Evolutionary conservation across 2,888 invertebrate species (phyloP), one percentile per base, ranked within the genome.

Genomic region (Cheilosia impressa): DNA sequence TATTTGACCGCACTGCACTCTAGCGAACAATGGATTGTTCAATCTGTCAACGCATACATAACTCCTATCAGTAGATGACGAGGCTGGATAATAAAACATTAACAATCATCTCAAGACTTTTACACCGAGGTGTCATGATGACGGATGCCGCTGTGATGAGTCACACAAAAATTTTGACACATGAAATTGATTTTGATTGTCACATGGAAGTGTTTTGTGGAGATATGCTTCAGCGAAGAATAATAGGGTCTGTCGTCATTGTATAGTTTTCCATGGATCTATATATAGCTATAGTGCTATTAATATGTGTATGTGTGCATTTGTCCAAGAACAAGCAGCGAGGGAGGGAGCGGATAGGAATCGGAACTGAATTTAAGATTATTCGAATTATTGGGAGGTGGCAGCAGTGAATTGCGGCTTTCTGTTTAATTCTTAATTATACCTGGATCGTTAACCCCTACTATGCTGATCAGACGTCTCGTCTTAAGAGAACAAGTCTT

Each of bases 61-160:
- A 5, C 10, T 38, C 53, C 10, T 38, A 60, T 65, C 63, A 58
- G 69, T 62, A 47, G 52, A 41, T 69, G 79, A 69, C 79, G 79
- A 45, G 58, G 17, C 41, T 53, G 43, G n/a, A 68, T 68, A 69
- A 84, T 79, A 79, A 84, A 79, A 79, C 75, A 79, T 79, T 79
- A 75, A 58, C 73, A 62, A 84, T 79, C 69, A 65, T 58, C 79
- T 71, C 63, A 45, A 65, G 69, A 68, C 83, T 73, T 66, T 78
- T 68, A 60, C 50, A 57, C 41, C 19, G 34, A 55, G 38, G 50
- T 60, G 72, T 72, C 47, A 45, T 62, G 41, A 63, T 68, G 62
- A 68, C 72, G n/a, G 50, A 63, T 78, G 72, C 72, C 66, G 45
- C 31, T 55, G 41, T 53, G 71, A 82, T 77, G 72, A 60, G 66